phyloP scores from a whole-genome alignment of 1,140 invertebrate genomes.

The Plectrocnemia conspersa region DNA sequence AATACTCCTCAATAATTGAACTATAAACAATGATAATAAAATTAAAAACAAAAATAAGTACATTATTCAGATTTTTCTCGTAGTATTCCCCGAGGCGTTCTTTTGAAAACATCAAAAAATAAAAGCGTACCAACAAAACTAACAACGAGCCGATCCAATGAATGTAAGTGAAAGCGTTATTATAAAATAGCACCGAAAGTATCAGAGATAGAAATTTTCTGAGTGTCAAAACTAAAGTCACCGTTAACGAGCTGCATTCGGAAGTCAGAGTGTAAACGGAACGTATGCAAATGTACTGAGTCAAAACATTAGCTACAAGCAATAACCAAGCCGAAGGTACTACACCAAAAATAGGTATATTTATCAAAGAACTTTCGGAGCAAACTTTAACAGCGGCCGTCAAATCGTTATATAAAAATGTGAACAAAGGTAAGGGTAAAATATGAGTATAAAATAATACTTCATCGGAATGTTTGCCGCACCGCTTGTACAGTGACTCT shows the following conservation, averaged over 20 bases:
- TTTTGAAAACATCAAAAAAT: slow-evolving; percentile 26
- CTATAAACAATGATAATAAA: background rate
- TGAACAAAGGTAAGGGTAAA: slow-evolving; percentile 28
- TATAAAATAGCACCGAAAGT: slow-evolving; percentile 30
- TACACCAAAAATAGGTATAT: slow-evolving; percentile 16
- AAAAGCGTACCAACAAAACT: slow-evolving; percentile 27
- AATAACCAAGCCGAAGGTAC: slow-evolving; percentile 27
- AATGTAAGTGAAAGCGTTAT: slow-evolving; percentile 24
- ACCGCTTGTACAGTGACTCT: slow-evolving; percentile 27
- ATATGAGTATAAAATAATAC: slow-evolving; percentile 30
- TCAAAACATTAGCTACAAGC: slow-evolving; percentile 21
- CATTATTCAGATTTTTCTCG: background rate
- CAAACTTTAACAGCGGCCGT: slow-evolving; percentile 13
- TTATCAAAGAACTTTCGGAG: slow-evolving; percentile 1
- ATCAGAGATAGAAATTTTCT: slow-evolving; percentile 32
- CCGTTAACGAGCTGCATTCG: slow-evolving; percentile 28
- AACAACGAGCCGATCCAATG: slow-evolving; percentile 30
- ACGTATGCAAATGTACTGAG: slow-evolving; percentile 31
- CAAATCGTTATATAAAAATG: slow-evolving; percentile 28
- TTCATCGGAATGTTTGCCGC: slow-evolving; percentile 28
- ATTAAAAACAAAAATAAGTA: background rate
- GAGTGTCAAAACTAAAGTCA: slow-evolving; percentile 28
- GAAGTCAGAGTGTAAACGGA: slow-evolving; percentile 31
- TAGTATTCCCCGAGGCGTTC: background rate
- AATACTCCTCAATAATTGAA: too few relatives aligned